Conservation (phyloP, 2,797 vertebrate genomes). For the Sebastolobus altivelis region DNA sequence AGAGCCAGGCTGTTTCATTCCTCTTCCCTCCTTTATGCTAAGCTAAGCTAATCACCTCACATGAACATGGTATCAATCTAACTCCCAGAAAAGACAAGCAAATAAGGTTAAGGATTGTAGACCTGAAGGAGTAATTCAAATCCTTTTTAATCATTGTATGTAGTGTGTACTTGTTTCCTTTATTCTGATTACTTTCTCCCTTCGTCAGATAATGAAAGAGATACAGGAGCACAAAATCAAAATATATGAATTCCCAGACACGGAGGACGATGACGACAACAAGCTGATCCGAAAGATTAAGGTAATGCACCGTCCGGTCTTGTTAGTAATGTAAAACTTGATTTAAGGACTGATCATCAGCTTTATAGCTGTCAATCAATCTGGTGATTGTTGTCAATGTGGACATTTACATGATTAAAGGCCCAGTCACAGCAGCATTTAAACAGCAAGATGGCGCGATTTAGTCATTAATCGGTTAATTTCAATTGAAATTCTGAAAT, state of each 20-base stretch:
- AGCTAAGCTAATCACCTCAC: not conserved
- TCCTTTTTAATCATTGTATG: not conserved
- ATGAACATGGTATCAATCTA: not conserved
- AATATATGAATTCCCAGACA: constrained; percentile 89
- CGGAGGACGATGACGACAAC: constrained; percentile 88
- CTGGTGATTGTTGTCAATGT: not conserved
- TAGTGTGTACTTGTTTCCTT: not conserved
- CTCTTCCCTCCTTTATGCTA: not conserved
- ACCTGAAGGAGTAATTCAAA: not conserved
- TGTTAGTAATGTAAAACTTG: not conserved
- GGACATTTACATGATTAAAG: not conserved
- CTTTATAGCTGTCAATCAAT: constrained; percentile 18
- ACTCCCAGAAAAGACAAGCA: not conserved
- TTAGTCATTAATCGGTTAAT: not conserved
- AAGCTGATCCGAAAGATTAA: constrained; percentile 89
- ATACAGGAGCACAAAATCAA: constrained; percentile 90
- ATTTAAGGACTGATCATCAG: not conserved
- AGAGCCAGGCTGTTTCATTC: not conserved
- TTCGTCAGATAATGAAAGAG: constrained; percentile 88
- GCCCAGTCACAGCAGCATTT: not conserved
- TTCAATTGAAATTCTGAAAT: not conserved
- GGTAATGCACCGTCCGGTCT: constrained; percentile 62
- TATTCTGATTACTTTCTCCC: not conserved
- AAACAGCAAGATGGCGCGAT: not conserved
- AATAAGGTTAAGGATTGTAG: too few relatives aligned